A percentile compares a stretch with the other conserved stretches of the same genome.
Conservation (phyloP, 1,140 invertebrate species). For the Calosoma granatense region DNA sequence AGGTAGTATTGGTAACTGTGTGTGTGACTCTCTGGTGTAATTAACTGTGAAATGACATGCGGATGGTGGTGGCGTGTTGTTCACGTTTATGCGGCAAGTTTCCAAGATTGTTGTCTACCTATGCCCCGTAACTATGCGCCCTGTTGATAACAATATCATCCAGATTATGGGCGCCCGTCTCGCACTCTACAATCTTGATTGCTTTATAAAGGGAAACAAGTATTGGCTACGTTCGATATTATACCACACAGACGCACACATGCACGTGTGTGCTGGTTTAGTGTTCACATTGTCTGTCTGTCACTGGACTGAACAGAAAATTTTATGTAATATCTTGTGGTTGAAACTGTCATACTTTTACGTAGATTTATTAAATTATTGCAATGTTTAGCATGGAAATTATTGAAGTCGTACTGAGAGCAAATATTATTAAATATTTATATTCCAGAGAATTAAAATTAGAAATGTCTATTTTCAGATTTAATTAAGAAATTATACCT, state of each 20-base stretch:
- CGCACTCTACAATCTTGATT: slow-evolving; percentile 23
- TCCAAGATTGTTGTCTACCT: slow-evolving; percentile 16
- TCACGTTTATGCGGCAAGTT: slow-evolving; percentile 16
- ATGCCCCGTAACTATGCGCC: slow-evolving; percentile 21
- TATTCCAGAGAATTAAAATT: too few relatives aligned
- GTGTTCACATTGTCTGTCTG: too few relatives aligned
- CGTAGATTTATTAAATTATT: too few relatives aligned
- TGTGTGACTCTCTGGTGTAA: slow-evolving; percentile 3
- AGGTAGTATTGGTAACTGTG: slow-evolving; percentile 1
- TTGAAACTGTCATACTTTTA: too few relatives aligned
- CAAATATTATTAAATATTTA: too few relatives aligned
- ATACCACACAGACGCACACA: neutral
- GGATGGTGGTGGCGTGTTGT: too few relatives aligned
- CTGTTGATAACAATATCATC: slow-evolving; percentile 24
- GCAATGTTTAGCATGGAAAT: too few relatives aligned
- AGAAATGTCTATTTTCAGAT: too few relatives aligned
- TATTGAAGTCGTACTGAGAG: too few relatives aligned
- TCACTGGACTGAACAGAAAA: too few relatives aligned
- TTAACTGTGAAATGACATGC: slow-evolving; percentile 12
- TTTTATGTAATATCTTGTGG: too few relatives aligned
- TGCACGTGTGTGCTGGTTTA: neutral
- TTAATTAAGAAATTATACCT: too few relatives aligned
- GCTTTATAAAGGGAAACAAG: slow-evolving; percentile 21
- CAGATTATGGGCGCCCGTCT: slow-evolving; percentile 15
- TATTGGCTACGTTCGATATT: neutral